phyloP scores from a whole-genome alignment of 2,113 vertebrate species.

The Phaethon lepturus region DNA sequence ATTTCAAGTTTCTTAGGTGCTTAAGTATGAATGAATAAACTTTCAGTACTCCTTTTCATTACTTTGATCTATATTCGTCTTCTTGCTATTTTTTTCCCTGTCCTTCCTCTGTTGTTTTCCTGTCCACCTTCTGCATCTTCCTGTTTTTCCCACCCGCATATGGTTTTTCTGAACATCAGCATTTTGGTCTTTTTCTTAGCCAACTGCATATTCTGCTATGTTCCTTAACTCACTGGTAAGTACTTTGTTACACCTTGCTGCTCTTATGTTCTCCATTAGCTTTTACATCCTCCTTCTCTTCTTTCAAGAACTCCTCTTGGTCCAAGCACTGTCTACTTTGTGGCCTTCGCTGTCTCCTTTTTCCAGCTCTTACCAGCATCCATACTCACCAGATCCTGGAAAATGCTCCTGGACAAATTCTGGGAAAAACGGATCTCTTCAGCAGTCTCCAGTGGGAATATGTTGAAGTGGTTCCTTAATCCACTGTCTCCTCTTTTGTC shows the following conservation, averaged over 20 bases:
- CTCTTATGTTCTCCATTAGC: background rate
- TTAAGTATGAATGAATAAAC: background rate
- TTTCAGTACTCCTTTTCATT: background rate
- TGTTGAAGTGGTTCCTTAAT: background rate
- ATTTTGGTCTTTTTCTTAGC: background rate
- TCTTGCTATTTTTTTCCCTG: background rate
- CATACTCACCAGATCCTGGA: background rate
- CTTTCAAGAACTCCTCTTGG: background rate
- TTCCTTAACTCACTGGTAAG: background rate
- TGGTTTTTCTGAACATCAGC: background rate
- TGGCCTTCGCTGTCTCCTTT: accelerated
- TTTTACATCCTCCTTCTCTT: background rate
- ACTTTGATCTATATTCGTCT: background rate
- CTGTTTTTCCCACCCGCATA: background rate
- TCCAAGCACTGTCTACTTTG: background rate
- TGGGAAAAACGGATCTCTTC: background rate
- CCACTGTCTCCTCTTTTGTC: background rate
- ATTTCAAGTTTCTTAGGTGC: background rate
- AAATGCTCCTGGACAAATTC: background rate
- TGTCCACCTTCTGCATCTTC: background rate
- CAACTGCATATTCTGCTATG: background rate
- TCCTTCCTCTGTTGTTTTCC: background rate
- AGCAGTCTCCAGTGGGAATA: background rate
- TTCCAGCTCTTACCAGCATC: background rate
- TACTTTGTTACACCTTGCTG: background rate